phyloP scores from a whole-genome alignment of 2,888 invertebrate genomes.

The Aphidius colemani region DNA sequence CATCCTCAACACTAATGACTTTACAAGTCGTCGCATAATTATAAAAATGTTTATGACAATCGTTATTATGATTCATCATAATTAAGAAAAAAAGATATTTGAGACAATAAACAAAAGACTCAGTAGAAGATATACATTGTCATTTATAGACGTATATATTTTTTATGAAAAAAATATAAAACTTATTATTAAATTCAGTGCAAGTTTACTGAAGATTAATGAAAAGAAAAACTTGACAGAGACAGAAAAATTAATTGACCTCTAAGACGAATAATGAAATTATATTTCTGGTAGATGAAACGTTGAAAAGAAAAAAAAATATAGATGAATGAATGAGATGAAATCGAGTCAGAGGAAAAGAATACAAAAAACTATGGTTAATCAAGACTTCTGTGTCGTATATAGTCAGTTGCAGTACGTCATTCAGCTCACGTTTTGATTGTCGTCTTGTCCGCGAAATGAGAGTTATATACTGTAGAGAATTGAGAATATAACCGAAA shows the following conservation, averaged over 20 bases:
- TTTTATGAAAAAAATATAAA: too few relatives aligned
- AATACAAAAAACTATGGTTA: conserved; percentile 28
- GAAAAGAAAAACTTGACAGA: not conserved
- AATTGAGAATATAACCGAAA: not conserved
- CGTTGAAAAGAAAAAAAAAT: conserved; percentile 12
- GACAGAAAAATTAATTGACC: not conserved
- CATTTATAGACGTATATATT: too few relatives aligned
- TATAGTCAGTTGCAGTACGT: conserved; percentile 31
- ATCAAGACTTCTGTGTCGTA: conserved; percentile 31
- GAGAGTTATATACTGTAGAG: conserved; percentile 1
- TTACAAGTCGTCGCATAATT: too few relatives aligned
- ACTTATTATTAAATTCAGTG: too few relatives aligned
- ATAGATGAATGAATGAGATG: conserved; percentile 15
- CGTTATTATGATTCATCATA: too few relatives aligned
- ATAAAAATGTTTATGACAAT: too few relatives aligned
- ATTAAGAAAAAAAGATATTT: too few relatives aligned
- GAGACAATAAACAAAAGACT: too few relatives aligned
- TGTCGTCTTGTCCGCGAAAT: conserved; percentile 14
- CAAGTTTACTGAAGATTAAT: too few relatives aligned
- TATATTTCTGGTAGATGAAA: conserved; percentile 4
- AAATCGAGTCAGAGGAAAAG: conserved; percentile 15
- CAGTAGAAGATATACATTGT: too few relatives aligned
- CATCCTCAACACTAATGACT: too few relatives aligned
- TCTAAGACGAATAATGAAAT: not conserved
- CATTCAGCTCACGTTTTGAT: conserved; percentile 30